Percentiles rank a stretch among this genome's conserved stretches.
Evolutionary conservation across 2,797 vertebrate genomes (phyloP).

Genomic region (Myotis pilosus): DNA sequence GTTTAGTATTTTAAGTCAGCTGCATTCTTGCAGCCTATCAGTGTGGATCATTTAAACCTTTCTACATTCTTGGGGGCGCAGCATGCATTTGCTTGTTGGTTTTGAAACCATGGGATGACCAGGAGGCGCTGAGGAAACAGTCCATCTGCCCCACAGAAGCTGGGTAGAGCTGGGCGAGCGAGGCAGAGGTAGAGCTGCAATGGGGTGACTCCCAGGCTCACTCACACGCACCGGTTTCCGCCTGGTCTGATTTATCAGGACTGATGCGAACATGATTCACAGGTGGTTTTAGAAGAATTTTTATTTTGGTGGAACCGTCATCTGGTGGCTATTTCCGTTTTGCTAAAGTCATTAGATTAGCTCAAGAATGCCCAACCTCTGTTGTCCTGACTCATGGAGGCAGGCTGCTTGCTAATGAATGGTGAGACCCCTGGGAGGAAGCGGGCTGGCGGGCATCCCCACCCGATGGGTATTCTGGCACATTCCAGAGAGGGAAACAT

Average conservation of each 20-base stretch:
- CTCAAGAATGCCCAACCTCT: not conserved
- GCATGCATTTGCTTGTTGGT: not conserved
- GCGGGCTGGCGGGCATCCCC: not conserved
- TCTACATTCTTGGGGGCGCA: not conserved
- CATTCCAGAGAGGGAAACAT: not conserved
- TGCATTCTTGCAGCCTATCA: not conserved
- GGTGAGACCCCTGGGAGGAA: not conserved
- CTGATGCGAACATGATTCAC: slow-evolving; percentile 26
- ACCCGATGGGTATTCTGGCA: not conserved
- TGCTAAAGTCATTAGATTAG: slow-evolving; percentile 26
- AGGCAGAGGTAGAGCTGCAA: not conserved
- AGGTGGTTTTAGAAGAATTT: slow-evolving; percentile 25
- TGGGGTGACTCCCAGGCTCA: no score
- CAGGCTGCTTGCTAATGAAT: not conserved
- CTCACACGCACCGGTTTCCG: fast-evolving
- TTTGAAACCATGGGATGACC: not conserved
- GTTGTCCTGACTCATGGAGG: not conserved
- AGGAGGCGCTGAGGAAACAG: not conserved
- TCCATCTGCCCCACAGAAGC: not conserved
- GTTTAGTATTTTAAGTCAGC: not conserved
- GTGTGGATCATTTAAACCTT: not conserved
- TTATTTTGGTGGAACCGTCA: slow-evolving; percentile 20
- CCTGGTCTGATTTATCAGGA: not conserved
- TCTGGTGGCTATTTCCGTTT: slow-evolving; percentile 7
- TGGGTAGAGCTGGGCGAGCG: not conserved